These are phyloP conservation scores for Escarpia spicata DNA, from an alignment of 2,888 invertebrate genomes.

Conservation along the genomic window DNA sequence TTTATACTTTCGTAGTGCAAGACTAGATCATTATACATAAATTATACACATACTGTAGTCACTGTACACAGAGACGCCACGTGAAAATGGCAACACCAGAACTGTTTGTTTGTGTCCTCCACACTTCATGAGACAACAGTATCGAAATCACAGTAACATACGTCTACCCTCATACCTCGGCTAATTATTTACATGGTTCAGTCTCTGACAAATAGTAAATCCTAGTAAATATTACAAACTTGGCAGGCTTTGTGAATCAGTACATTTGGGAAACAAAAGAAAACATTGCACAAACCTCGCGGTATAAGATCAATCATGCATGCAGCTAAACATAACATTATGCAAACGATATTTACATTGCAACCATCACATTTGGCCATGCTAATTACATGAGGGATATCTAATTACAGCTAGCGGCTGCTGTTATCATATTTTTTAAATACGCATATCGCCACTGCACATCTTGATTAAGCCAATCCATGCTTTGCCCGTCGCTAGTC, in stretches of 20 bases:
- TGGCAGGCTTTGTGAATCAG: background rate
- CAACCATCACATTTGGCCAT: background rate
- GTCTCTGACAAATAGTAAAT: background rate
- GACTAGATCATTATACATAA: background rate
- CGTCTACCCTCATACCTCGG: background rate
- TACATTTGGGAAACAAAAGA: background rate
- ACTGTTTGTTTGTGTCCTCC: too few species aligned
- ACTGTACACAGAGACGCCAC: background rate
- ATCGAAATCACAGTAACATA: background rate
- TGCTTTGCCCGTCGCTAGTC: background rate
- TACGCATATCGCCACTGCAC: background rate
- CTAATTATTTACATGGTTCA: background rate
- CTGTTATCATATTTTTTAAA: background rate
- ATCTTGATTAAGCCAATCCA: background rate
- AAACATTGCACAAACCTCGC: slow-evolving; percentile 9
- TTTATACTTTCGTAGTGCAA: background rate
- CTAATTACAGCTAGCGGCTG: background rate
- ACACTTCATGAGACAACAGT: background rate
- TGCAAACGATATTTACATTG: background rate
- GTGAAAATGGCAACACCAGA: background rate
- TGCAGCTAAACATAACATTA: background rate
- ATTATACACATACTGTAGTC: background rate
- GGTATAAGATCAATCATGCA: background rate
- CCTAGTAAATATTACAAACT: background rate
- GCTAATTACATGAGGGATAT: background rate